These are phyloP conservation scores for Tragelaphus eurycerus DNA, from an alignment of 2,797 vertebrate species.

Conservation along the genomic window DNA sequence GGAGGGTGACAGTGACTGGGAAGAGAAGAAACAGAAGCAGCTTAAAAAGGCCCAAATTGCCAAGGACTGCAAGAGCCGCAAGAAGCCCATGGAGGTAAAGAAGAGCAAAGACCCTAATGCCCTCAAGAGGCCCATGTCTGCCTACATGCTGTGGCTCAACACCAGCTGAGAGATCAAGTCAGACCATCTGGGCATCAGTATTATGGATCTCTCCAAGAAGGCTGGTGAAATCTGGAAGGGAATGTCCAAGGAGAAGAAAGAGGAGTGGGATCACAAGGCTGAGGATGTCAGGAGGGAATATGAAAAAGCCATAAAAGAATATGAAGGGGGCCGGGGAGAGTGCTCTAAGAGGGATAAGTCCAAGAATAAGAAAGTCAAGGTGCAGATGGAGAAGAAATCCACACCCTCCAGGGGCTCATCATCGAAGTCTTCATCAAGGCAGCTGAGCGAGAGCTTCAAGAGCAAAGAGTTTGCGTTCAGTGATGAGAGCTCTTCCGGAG, in stretches of 20 bases:
- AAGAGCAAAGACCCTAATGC: constrained; percentile 91
- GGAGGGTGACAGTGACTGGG: constrained; percentile 88
- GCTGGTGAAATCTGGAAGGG: constrained; percentile 97
- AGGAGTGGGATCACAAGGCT: constrained; percentile 96
- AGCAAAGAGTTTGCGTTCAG: constrained; percentile 97
- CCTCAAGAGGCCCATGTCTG: constrained; percentile 95
- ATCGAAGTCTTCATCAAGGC: constrained; percentile 74
- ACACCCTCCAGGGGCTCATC: constrained; percentile 60
- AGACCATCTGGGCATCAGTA: constrained; percentile 94
- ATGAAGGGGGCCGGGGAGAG: constrained; percentile 87
- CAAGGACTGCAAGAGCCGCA: constrained; percentile 86
- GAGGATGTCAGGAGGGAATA: constrained; percentile 93
- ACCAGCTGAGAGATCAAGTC: constrained; percentile 94
- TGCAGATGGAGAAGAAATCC: constrained; percentile 79
- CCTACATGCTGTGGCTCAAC: constrained; percentile 98
- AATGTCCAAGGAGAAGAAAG: constrained; percentile 93
- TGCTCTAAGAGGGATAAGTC: constrained; percentile 85
- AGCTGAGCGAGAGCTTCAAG: constrained; percentile 90
- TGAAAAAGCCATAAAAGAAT: constrained; percentile 93
- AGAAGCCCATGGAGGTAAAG: constrained; percentile 87
- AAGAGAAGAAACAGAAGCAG: constrained; percentile 88
- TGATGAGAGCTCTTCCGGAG: constrained; percentile 92
- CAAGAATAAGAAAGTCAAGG: constrained; percentile 84
- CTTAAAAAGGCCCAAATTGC: constrained; percentile 90
- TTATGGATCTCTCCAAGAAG: constrained; percentile 96